phyloP scores from a whole-genome alignment of 2,797 vertebrate genomes.

The Adelosebastes latens region DNA sequence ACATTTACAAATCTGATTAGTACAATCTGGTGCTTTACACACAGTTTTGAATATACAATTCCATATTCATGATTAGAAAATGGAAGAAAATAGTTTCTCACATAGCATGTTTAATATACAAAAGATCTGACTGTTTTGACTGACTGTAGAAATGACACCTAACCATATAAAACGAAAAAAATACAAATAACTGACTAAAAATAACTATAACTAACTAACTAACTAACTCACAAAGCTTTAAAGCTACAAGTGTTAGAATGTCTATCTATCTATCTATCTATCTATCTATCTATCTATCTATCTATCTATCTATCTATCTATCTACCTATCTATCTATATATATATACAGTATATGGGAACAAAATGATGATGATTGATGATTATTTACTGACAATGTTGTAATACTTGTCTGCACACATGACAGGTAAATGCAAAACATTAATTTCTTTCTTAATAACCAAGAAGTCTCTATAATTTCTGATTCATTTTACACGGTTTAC shows the following conservation, averaged over 20 bases:
- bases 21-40: conserved; percentile 21
- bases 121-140: background rate
- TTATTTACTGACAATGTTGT: background rate
- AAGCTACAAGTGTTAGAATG: background rate
- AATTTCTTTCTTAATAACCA: background rate
- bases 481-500: background rate
- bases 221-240: background rate
- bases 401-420: background rate
- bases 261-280: too few species aligned
- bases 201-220: too few species aligned
- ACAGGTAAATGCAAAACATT: background rate
- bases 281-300: too few species aligned
- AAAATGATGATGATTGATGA: background rate
- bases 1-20: conserved; percentile 46
- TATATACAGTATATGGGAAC: background rate
- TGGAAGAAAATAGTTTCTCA: background rate
- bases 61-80: background rate
- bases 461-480: background rate
- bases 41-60: background rate
- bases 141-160: background rate
- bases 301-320: too few species aligned
- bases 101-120: background rate
- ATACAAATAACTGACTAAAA: background rate
- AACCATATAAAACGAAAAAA: background rate
- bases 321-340: too few species aligned